phyloP scores from a whole-genome alignment of 2,888 invertebrate genomes.

The Scotopteryx bipunctaria region DNA sequence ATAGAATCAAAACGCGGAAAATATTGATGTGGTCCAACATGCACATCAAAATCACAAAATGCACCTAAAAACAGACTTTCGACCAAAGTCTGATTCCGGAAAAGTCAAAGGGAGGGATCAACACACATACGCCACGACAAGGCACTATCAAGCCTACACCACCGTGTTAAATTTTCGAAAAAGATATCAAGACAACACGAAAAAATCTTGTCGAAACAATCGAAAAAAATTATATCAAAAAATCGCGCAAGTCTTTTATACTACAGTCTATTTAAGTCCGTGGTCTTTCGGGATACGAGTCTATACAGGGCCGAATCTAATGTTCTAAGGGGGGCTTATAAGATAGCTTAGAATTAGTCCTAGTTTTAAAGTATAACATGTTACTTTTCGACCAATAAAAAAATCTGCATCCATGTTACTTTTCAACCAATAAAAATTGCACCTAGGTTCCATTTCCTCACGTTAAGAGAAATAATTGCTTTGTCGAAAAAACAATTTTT shows the following conservation, averaged over 20 bases:
- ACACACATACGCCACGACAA: conserved; percentile 62
- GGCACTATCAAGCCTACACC: conserved; percentile 71
- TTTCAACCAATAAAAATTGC: too few relatives aligned
- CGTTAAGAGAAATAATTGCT: too few relatives aligned
- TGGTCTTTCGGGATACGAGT: conserved; percentile 75
- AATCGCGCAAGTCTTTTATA: conserved; percentile 77
- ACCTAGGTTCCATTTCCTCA: too few relatives aligned
- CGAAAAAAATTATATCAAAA: conserved; percentile 74
- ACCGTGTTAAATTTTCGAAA: conserved; percentile 59
- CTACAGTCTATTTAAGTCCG: conserved; percentile 76
- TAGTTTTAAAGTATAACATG: conserved; percentile 3
- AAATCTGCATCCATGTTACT: too few relatives aligned
- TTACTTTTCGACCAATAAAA: too few relatives aligned
- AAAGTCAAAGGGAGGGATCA: conserved; percentile 39
- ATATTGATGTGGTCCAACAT: too few relatives aligned
- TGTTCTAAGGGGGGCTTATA: conserved; percentile 18
- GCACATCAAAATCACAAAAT: conserved; percentile 12
- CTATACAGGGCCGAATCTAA: conserved; percentile 33
- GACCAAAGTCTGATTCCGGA: conserved; percentile 1
- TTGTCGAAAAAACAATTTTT: neutral
- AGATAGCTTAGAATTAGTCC: conserved; percentile 6
- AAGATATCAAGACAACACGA: conserved; percentile 69
- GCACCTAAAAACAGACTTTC: neutral
- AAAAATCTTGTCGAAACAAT: conserved; percentile 71
- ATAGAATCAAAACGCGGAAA: too few relatives aligned